Evolutionary conservation across 2,113 vertebrate species (phyloP), one percentile per base, ranked within the genome.

Genomic region (Centropus unirufus): DNA sequence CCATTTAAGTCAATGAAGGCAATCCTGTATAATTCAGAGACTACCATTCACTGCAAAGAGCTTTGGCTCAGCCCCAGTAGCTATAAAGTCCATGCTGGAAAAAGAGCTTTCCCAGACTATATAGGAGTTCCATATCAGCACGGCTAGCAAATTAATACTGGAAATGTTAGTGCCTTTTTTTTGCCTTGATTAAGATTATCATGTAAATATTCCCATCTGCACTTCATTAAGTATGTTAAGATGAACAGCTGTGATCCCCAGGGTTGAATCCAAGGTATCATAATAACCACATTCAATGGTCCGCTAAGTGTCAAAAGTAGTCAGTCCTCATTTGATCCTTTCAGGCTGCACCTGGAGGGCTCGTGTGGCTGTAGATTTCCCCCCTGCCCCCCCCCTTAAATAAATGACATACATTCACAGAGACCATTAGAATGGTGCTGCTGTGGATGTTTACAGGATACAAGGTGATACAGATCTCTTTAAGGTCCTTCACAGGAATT

Each of bases 1-100:
- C 26, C 26, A 74, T 76, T 85, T 55, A 93, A 89, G 34, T 75
- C 83, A 84, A 32, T 46, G 54, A 85, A 80, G 57, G 32, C 20
- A 85, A 93, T 66, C 47, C 51, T 58, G 23, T 32, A 62, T 80
- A 93, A 93, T 86, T 85, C 79, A 86, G 49, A 87, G 34, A 32
- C 29, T 73, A n/a, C 49, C 4, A 36, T 69, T 88, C 46, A 44
- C 42, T 83, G 29, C 51, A 70, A 52, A 77, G 51, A 9, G 14
- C 32, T 91, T 59, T 92, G 58, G 52, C 73, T 77, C 51, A 66
- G 32, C 12, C 70, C 66, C 63, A 93, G 47, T 10, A 80, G 4
- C 52, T 84, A 59, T 47, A 30, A 62, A 39, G 29, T 29, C 66
- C 1, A 0, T 32, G 24, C 55, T 55, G 70, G 46, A 84, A 89